Base-by-base conservation (phyloP, 2,888 invertebrate species). In the Ctena decussata region DNA sequence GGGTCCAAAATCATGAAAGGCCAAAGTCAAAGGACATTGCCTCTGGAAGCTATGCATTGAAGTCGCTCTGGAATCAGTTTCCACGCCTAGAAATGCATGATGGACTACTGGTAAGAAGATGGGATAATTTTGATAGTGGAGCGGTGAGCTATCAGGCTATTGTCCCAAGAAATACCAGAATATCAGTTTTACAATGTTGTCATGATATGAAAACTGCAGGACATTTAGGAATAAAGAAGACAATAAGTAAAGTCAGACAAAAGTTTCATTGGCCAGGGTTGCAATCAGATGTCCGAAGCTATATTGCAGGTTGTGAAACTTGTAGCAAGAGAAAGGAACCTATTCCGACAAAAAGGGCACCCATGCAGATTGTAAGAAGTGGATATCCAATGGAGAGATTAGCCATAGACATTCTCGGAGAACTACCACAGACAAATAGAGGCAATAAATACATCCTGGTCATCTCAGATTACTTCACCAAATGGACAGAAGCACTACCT, bases 381-480 rank as follows among this genome's bases (percentile, higher is more conserved):
- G 53, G 53, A 5, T 53, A n/a, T 53, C 53, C 53, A 53, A 53
- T 89, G 85, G 85, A n/a, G 79, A 32, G 82, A 84, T 27, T 27
- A 44, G 21, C 39, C 89, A n/a, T n/a, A n/a, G n/a, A n/a, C n/a
- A n/a, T n/a, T n/a, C n/a, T n/a, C n/a, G n/a, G n/a, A n/a, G n/a
- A n/a, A n/a, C n/a, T n/a, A n/a, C n/a, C n/a, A n/a, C n/a, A n/a
- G n/a, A n/a, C n/a, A n/a, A n/a, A n/a, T n/a, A n/a, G n/a, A n/a
- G n/a, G n/a, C n/a, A n/a, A n/a, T n/a, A n/a, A n/a, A n/a, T n/a
- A n/a, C n/a, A n/a, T n/a, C n/a, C n/a, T n/a, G n/a, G n/a, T n/a
- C n/a, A n/a, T n/a, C n/a, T n/a, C n/a, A n/a, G n/a, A n/a, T n/a
- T n/a, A n/a, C n/a, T n/a, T n/a, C n/a, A n/a, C n/a, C n/a, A n/a